A percentile compares a stretch with the other conserved stretches of the same genome.
phyloP scores from a whole-genome alignment of 2,797 vertebrate species.

The Peromyscus eremicus region DNA sequence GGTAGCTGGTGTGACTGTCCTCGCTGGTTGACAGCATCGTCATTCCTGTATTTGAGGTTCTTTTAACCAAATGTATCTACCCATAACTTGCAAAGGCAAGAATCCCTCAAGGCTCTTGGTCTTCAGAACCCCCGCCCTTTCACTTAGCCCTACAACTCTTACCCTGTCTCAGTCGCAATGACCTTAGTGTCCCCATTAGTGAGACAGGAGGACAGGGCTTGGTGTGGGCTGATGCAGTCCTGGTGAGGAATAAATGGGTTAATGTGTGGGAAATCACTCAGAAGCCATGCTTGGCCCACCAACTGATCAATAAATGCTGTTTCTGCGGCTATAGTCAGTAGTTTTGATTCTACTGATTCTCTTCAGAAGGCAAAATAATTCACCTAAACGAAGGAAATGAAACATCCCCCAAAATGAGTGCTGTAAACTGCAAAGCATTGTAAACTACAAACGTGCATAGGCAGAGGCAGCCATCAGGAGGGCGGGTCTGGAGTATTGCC shows the following conservation, averaged over 20 bases:
- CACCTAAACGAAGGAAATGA: not conserved
- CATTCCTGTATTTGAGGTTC: not conserved
- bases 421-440: not conserved
- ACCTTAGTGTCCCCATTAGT: accelerated
- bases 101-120: not conserved
- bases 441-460: not conserved
- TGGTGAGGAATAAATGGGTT: not conserved
- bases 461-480: too few species aligned
- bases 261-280: accelerated
- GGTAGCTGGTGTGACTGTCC: not conserved
- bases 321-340: accelerated
- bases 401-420: too few species aligned
- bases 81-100: not conserved
- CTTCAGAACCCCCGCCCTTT: accelerated
- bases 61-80: not conserved
- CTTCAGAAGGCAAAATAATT: not conserved
- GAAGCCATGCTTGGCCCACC: accelerated
- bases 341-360: not conserved
- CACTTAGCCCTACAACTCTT: not conserved
- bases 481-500: accelerated
- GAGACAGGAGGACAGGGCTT: accelerated
- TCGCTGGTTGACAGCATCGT: accelerated
- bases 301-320: accelerated
- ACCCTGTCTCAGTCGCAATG: accelerated
- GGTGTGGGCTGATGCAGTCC: accelerated